Percentiles rank a stretch among this genome's conserved stretches.
phyloP scores from a whole-genome alignment of 1,140 invertebrate genomes.

The Drosophila bocki region DNA sequence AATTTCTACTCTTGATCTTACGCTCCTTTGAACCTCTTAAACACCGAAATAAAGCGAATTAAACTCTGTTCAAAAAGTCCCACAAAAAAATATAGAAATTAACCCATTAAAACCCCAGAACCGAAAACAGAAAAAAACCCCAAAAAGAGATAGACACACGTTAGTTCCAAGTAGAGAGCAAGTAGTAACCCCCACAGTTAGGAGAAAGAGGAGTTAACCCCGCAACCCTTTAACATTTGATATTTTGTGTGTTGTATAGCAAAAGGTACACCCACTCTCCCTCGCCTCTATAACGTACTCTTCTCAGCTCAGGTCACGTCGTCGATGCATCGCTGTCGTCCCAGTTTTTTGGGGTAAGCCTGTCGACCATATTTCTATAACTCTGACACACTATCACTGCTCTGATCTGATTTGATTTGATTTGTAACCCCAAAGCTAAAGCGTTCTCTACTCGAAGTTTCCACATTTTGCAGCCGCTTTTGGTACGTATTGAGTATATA shows the following conservation, averaged over 20 bases:
- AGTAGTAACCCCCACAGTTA: slow-evolving; percentile 20
- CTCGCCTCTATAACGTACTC: slow-evolving; percentile 47
- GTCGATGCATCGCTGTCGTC: slow-evolving; percentile 48
- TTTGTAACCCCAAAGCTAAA: slow-evolving; percentile 64
- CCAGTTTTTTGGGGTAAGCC: slow-evolving; percentile 70
- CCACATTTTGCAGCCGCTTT: slow-evolving; percentile 60
- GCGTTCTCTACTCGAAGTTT: slow-evolving; percentile 70
- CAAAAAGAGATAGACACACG: slow-evolving; percentile 16
- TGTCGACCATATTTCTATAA: slow-evolving; percentile 39
- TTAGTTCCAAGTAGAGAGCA: slow-evolving; percentile 38
- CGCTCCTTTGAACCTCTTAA: slow-evolving; percentile 25
- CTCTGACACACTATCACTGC: slow-evolving; percentile 47
- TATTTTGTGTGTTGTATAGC: slow-evolving; percentile 31
- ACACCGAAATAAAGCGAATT: slow-evolving; percentile 42
- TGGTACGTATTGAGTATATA: slow-evolving; percentile 70
- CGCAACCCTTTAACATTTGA: slow-evolving; percentile 13
- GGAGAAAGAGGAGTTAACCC: slow-evolving; percentile 6
- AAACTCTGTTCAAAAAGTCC: slow-evolving; percentile 29
- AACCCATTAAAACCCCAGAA: slow-evolving; percentile 20
- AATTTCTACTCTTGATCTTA: slow-evolving; percentile 62
- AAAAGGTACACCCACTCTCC: slow-evolving; percentile 25
- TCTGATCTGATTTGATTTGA: slow-evolving; percentile 48
- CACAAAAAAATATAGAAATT: background rate
- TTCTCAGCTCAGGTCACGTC: slow-evolving; percentile 55
- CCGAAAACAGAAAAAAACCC: slow-evolving; percentile 37